A percentile compares a stretch with the other conserved stretches of the same genome.
phyloP scores from a whole-genome alignment of 2,888 invertebrate species.

The Orthonychiurus folsomi region DNA sequence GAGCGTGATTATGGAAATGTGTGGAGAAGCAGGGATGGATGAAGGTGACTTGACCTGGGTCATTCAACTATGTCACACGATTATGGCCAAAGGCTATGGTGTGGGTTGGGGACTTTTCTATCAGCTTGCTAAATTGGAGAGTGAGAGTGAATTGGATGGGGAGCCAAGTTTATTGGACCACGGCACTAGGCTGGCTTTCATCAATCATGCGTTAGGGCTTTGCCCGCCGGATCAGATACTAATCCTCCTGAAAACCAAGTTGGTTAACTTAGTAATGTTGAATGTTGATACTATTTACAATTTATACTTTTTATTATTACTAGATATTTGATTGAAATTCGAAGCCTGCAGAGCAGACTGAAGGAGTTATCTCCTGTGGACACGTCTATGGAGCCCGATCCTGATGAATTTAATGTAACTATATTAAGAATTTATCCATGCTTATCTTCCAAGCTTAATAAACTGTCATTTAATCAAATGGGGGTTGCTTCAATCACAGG shows the following conservation, averaged over 20 bases:
- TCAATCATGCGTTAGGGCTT: slow-evolving; percentile 37
- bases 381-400: background rate
- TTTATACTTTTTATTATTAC: slow-evolving; percentile 4
- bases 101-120: slow-evolving; percentile 51
- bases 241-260: slow-evolving; percentile 31
- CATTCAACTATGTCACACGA: slow-evolving; percentile 45
- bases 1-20: slow-evolving; percentile 49
- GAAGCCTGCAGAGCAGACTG: slow-evolving; percentile 26
- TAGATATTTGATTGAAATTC: slow-evolving; percentile 36
- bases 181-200: slow-evolving; percentile 32
- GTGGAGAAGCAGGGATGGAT: slow-evolving; percentile 48
- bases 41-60: slow-evolving; percentile 44
- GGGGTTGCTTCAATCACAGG: background rate
- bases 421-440: background rate
- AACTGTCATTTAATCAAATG: background rate
- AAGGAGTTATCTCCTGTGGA: slow-evolving; percentile 22
- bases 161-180: slow-evolving; percentile 31
- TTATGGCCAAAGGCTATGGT: slow-evolving; percentile 48
- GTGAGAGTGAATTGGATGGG: background rate
- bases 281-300: background rate
- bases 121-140: slow-evolving; percentile 46
- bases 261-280: slow-evolving; percentile 10
- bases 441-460: background rate
- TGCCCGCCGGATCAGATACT: slow-evolving; percentile 38
- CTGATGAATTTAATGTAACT: background rate